Evolutionary conservation across 2,888 invertebrate genomes (phyloP).

Genomic region (Rhamphomyia laevipes): DNA sequence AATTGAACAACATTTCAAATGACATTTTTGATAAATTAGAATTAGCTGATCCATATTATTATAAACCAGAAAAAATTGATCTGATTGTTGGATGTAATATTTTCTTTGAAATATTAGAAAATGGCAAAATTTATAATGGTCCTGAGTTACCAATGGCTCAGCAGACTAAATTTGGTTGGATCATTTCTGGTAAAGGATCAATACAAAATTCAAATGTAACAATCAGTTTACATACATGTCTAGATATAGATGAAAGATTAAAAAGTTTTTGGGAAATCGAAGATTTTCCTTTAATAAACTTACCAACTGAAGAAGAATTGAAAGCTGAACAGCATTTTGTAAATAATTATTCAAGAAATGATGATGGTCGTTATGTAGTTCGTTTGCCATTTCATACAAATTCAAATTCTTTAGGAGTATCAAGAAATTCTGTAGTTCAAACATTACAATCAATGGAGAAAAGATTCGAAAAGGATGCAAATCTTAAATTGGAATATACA

Average conservation of each 20-base stretch:
- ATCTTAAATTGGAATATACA: neutral
- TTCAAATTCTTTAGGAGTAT: neutral
- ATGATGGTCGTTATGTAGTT: neutral
- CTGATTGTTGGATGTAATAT: constrained; percentile 7
- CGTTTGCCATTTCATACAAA: neutral
- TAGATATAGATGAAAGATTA: neutral
- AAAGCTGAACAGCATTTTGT: neutral
- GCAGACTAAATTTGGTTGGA: constrained; percentile 9
- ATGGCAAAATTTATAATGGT: constrained; percentile 2
- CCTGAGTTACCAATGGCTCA: constrained; percentile 3
- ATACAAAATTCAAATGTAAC: neutral
- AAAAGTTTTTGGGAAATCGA: neutral
- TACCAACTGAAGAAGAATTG: neutral
- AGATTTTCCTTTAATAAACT: neutral
- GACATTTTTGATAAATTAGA: constrained; percentile 1
- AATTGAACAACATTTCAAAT: constrained; percentile 1
- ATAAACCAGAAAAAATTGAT: neutral
- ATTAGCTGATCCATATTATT: constrained; percentile 4
- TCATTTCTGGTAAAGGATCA: constrained; percentile 1
- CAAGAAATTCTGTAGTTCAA: neutral
- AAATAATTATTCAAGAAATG: neutral
- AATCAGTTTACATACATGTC: neutral
- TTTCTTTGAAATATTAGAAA: constrained; percentile 5
- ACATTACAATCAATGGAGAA: neutral
- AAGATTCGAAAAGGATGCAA: neutral